Evolutionary conservation across 2,797 vertebrate genomes (phyloP), one percentile per base, ranked within the genome.

Genomic region (Nasua narica): DNA sequence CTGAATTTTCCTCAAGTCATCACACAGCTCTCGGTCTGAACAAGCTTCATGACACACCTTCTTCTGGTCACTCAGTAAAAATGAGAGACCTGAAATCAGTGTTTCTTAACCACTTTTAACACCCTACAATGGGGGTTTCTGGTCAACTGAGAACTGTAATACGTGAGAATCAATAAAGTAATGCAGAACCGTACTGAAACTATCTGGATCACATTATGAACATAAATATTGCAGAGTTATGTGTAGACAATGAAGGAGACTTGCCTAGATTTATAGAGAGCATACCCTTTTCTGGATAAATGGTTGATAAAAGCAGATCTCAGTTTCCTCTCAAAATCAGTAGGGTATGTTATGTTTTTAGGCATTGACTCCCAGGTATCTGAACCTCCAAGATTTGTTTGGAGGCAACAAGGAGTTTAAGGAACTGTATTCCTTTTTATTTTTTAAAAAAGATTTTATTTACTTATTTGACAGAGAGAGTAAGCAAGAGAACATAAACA

Each of bases 31-130:
- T 79, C 2, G 60, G 54, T 50, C 32, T 78, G 32, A 94, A 87
- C 81, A 79, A 77, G 37, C 54, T 85, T 62, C 96, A 90, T 50
- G 29, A 90, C 27, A 94, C 29, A 76, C 56, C 79, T 92, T 96
- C 60, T 94, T 92, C 46, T 21, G 87, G 85, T 84, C 25, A 85
- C 32, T 82, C 12, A 23, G 32, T 87, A 93, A 95, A 96, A 96
- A 91, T 90, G 2, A 87, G 83, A 91, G 67, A 70, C 84, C 79
- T 58, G 88, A 70, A 81, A 50, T 54, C 32, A 67, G 46, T 87
- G 50, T 96, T 93, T 92, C 81, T 95, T 74, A 93, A 67, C 35
- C 77, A 90, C 46, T 65, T 89, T 35, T 62, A 96, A 95, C 88
- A 67, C 14, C 15, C 87, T 83, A 67, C 10, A 54, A 89, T 7